Evolutionary conservation across 2,888 invertebrate species (phyloP).

Genomic region (Mesorhabditis spiculigera): DNA sequence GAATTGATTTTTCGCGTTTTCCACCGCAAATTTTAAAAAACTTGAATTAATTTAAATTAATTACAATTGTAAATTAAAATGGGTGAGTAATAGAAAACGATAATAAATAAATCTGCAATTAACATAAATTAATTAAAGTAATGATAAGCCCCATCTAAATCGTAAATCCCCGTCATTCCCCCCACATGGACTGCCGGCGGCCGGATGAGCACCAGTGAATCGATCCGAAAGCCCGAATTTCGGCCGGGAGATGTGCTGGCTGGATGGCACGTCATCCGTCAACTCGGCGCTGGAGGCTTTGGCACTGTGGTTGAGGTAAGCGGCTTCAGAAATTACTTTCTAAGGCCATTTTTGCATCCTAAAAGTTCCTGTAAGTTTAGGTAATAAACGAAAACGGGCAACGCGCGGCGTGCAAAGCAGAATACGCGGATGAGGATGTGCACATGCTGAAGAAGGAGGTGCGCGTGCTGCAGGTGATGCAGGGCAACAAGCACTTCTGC

Average conservation of each 20-base stretch:
- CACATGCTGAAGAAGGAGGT: constrained; percentile 31
- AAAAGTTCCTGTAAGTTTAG: not conserved
- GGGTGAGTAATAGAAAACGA: too few relatives aligned
- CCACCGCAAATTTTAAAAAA: too few relatives aligned
- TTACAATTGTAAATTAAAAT: too few relatives aligned
- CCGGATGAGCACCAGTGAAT: not conserved
- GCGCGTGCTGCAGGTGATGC: constrained; percentile 27
- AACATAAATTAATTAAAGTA: too few relatives aligned
- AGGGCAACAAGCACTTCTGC: constrained; percentile 37
- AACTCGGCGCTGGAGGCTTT: constrained; percentile 46
- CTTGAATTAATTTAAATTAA: too few relatives aligned
- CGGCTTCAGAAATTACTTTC: not conserved
- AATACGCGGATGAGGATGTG: constrained; percentile 23
- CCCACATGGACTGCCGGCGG: too few relatives aligned
- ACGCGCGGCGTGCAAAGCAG: constrained; percentile 39
- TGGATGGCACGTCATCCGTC: constrained; percentile 17
- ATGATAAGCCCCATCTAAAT: too few relatives aligned
- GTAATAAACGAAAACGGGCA: constrained; percentile 16
- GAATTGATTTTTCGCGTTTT: too few relatives aligned
- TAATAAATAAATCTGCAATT: too few relatives aligned
- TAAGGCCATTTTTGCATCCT: not conserved
- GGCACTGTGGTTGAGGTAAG: constrained; percentile 40
- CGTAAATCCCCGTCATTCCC: too few relatives aligned
- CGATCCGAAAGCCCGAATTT: not conserved
- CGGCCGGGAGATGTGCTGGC: not conserved